These are phyloP conservation scores for Calyptomena viridis DNA, from an alignment of 2,113 vertebrate species.

Conservation along the genomic window DNA sequence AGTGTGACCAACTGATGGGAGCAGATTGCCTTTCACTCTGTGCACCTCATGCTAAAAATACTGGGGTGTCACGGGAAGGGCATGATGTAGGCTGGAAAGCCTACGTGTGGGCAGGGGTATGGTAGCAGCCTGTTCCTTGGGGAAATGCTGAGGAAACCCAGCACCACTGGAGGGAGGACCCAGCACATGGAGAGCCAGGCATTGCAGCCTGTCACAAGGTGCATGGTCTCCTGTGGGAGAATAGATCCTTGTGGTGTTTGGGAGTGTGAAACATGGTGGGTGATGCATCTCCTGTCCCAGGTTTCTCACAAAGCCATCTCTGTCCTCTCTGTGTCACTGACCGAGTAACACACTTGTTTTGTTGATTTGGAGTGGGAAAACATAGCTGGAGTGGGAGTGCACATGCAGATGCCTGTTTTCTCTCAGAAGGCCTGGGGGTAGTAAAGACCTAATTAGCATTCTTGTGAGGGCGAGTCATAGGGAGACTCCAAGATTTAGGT, in stretches of 20 bases:
- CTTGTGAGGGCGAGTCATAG: constrained; percentile 21
- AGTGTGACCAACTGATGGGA: not conserved
- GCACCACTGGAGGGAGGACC: not conserved
- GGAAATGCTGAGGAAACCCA: not conserved
- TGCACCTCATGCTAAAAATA: not conserved
- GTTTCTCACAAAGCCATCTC: not conserved
- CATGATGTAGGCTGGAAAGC: not conserved
- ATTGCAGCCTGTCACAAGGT: not conserved
- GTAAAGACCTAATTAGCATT: constrained; percentile 53
- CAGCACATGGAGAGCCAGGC: not conserved
- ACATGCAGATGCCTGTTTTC: constrained; percentile 50
- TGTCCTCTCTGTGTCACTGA: constrained; percentile 13
- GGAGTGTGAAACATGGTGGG: not conserved
- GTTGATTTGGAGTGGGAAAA: constrained; percentile 33
- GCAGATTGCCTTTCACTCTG: not conserved
- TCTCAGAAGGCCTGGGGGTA: constrained; percentile 49
- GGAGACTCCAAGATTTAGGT: constrained; percentile 20
- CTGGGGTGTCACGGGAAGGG: not conserved
- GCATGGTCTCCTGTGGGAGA: not conserved
- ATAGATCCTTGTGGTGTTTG: fast-evolving
- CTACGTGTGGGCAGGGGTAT: not conserved
- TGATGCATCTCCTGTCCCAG: not conserved
- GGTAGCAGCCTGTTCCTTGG: not conserved
- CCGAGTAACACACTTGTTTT: constrained; percentile 51
- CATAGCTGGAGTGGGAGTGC: constrained; percentile 19